Evolutionary conservation across 2,797 vertebrate genomes (phyloP).

Genomic region (Melanotaenia maccullochi): DNA sequence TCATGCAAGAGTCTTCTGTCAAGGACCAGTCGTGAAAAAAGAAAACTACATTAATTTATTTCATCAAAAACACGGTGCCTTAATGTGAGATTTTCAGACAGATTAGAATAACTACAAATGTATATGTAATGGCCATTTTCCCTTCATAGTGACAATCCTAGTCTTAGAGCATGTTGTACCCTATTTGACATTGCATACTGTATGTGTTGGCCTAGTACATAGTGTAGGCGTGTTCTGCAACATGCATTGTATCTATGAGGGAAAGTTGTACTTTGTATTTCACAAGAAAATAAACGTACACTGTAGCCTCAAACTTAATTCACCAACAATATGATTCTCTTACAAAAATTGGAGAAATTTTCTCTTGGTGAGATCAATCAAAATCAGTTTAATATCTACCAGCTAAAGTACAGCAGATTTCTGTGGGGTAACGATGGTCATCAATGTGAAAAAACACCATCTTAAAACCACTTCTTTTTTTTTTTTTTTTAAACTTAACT

Average conservation of each 20-base stretch:
- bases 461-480: no score
- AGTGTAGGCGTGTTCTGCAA: neutral
- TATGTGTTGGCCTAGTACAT: neutral
- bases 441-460: neutral
- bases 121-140: neutral
- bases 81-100: neutral
- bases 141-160: no score
- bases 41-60: no score
- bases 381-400: neutral
- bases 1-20: no score
- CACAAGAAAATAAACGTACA: neutral
- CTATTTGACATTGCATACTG: neutral
- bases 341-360: neutral
- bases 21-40: no score
- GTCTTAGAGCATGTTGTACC: neutral
- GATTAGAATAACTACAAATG: neutral
- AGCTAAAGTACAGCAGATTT: neutral
- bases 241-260: neutral
- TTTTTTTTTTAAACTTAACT: neutral
- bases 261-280: neutral
- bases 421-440: neutral
- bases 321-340: neutral
- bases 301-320: neutral
- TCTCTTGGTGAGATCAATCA: neutral
- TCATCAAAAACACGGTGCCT: neutral